Evolutionary conservation across 2,797 vertebrate species (phyloP).

Genomic region (Eleutherodactylus coqui): DNA sequence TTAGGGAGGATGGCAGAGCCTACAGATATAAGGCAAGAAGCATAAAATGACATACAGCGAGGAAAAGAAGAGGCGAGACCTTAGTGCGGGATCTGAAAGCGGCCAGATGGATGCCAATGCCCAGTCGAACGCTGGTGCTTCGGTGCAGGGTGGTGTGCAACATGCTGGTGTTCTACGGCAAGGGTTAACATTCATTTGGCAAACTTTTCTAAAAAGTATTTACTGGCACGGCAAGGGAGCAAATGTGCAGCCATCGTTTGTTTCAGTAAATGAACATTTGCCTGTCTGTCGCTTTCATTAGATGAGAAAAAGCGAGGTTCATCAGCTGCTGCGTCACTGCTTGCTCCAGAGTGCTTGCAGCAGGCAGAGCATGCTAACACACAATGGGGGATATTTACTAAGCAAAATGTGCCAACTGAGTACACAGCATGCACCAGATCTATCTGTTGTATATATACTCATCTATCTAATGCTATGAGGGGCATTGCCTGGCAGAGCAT

Average conservation of each 20-base stretch:
- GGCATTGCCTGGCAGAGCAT: not conserved
- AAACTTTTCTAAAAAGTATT: conserved; percentile 23
- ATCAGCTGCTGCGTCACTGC: not conserved
- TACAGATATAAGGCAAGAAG: conserved; percentile 57
- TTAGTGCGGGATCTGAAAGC: conserved; percentile 37
- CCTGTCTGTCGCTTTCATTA: conserved; percentile 17
- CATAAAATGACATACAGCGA: conserved; percentile 32
- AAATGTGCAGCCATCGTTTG: conserved; percentile 21
- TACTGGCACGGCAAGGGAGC: conserved; percentile 13
- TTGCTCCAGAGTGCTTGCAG: not conserved
- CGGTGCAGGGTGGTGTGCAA: not conserved
- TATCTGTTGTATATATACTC: not conserved
- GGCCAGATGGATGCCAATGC: conserved; percentile 60
- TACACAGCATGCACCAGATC: not conserved
- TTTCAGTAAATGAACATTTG: conserved; percentile 43
- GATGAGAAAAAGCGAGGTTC: not conserved
- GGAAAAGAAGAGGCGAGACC: not conserved
- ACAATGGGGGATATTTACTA: not conserved
- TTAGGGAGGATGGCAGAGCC: conserved; percentile 51
- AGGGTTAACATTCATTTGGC: conserved; percentile 45
- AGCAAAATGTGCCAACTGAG: no score
- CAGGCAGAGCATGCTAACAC: not conserved
- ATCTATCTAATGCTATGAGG: not conserved
- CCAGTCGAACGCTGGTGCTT: conserved; percentile 29
- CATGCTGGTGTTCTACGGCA: conserved; percentile 21